Base-by-base conservation (phyloP, 1,140 invertebrate genomes). In the Calliopsis andreniformis region DNA sequence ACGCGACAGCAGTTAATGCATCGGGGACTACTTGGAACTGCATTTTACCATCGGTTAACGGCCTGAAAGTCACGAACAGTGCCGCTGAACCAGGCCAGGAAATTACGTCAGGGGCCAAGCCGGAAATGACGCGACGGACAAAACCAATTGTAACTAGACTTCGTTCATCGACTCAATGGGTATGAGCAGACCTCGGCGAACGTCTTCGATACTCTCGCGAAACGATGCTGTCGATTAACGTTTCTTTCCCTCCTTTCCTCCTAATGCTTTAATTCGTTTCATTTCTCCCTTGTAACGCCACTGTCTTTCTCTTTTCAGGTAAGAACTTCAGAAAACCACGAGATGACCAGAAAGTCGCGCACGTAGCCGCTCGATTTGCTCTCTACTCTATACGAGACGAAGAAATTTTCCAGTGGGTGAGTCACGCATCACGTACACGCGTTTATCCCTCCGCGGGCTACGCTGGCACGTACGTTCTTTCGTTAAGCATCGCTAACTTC, bases 61-160 rank as follows among this genome's bases (percentile, higher is more conserved):
- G 23, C 56, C 51, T 43, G 23, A 63, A 62, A 55, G 35, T 25
- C 25, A 45, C 49, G 43, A 18, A 23, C 47, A 45, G 43, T 62
- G 35, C 20, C 39, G 39, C 23, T 62, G 39, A 28, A 79, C 69
- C 45, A 43, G 49, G 20, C 49, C 49, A 73, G 76, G 67, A 72
- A 66, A 80, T 80, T 80, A 71, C 76, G 66, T 68, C 67, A 78
- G 28, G 43, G 35, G 56, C 43, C 62, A 47, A n/a, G 35, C 64
- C 73, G 78, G 72, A 51, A 77, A 79, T 77, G 56, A 62, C 53
- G 56, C 42, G 56, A 76, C 42, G 56, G 59, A 75, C 55, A 30
- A 76, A 76, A 76, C 56, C 43, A 76, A 12, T 20, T 25, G 63
- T 39, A 49, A 30, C 49, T 12, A 35, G 45, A 55, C 12, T 58